Conservation (phyloP, 2,113 vertebrate genomes). For the Pseudolaguvia tuberculata region DNA sequence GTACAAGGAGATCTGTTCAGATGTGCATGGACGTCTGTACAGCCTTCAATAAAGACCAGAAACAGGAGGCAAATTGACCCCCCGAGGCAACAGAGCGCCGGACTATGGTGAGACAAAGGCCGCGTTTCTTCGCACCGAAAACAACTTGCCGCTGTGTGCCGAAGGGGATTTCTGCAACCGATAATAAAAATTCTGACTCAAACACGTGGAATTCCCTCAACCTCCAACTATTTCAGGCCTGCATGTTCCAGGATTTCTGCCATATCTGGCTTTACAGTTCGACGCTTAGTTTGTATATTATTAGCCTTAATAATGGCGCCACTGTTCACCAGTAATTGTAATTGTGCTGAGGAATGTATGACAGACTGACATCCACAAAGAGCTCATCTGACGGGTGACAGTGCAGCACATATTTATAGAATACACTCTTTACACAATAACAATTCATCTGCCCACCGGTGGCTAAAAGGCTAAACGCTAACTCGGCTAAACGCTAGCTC, state of each 20-base stretch:
- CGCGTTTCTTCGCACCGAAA: conserved; percentile 36
- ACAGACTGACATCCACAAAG: conserved; percentile 55
- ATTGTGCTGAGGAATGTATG: conserved; percentile 60
- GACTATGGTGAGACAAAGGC: conserved; percentile 44
- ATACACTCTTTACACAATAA: conserved; percentile 45
- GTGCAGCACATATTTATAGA: conserved; percentile 58
- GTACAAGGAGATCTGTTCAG: conserved; percentile 35
- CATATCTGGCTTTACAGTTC: conserved; percentile 18
- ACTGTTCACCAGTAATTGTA: conserved; percentile 56
- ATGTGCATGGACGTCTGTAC: conserved; percentile 52
- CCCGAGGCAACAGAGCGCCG: conserved; percentile 54
- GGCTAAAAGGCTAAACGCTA: conserved; percentile 54
- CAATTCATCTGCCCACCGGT: conserved; percentile 60
- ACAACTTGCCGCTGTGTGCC: conserved; percentile 33
- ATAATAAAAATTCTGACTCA: conserved; percentile 37
- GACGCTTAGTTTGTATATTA: conserved; percentile 15
- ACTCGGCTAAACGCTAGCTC: conserved; percentile 54
- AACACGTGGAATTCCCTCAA: conserved; percentile 8
- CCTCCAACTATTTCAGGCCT: background rate
- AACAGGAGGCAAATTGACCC: conserved; percentile 55
- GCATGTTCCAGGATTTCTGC: background rate
- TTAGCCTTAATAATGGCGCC: conserved; percentile 56
- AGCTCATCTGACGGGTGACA: conserved; percentile 45
- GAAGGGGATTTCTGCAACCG: conserved; percentile 35
- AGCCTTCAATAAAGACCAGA: conserved; percentile 57